Conservation (phyloP, 2,797 vertebrate species). For the Lepilemur septentrionalis region DNA sequence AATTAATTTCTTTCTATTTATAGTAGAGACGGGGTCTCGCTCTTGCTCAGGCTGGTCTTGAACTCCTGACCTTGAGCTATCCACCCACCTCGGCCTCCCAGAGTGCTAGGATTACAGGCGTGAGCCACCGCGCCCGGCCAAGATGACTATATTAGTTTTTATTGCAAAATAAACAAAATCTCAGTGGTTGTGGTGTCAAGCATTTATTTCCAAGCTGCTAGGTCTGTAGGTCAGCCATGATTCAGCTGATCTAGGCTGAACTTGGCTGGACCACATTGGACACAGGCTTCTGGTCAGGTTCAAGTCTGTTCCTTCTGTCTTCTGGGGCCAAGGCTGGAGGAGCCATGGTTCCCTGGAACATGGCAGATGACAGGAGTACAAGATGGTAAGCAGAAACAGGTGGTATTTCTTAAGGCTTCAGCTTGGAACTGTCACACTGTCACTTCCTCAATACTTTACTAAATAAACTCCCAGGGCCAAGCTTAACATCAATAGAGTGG, state of each 20-base stretch:
- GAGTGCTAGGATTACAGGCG: too few relatives aligned
- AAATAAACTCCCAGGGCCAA: constrained; percentile 9
- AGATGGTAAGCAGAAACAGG: background rate
- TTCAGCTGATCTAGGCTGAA: background rate
- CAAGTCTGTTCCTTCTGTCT: background rate
- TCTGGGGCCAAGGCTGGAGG: background rate
- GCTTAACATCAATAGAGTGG: background rate
- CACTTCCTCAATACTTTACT: background rate
- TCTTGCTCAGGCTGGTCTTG: too few relatives aligned
- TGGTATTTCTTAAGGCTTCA: constrained; percentile 5
- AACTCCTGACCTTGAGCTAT: too few relatives aligned
- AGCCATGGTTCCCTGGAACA: background rate
- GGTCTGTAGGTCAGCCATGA: background rate
- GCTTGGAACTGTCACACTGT: background rate
- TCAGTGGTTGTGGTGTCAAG: background rate
- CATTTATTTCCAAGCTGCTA: constrained; percentile 16
- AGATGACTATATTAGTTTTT: background rate
- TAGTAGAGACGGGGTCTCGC: too few relatives aligned
- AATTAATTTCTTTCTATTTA: too few relatives aligned
- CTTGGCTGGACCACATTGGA: background rate
- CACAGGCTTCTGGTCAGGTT: background rate
- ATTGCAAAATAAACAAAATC: background rate
- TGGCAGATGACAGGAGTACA: background rate
- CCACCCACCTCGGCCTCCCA: too few relatives aligned
- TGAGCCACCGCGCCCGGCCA: too few relatives aligned